Percentiles rank a stretch among this genome's conserved stretches.
These are phyloP conservation scores for Oreotrochilus melanogaster DNA, from an alignment of 2,113 vertebrate species.

Conservation along the genomic window DNA sequence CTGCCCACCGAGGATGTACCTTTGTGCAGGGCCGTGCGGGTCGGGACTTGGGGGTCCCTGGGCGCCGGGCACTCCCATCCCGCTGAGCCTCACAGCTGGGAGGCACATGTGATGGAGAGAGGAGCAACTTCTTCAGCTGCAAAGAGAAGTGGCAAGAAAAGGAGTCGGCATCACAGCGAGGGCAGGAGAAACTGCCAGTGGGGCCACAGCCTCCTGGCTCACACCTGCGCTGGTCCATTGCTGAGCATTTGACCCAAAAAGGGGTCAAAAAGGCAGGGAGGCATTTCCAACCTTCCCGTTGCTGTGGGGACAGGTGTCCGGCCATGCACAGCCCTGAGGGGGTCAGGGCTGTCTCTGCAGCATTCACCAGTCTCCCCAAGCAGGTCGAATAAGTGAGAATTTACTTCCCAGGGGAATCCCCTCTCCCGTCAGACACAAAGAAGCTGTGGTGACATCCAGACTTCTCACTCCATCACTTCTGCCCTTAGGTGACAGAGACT, in stretches of 20 bases:
- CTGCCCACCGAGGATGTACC: slow-evolving; percentile 72
- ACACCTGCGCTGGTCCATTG: fast-evolving
- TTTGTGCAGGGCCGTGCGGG: slow-evolving; percentile 83
- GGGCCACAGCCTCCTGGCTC: neutral
- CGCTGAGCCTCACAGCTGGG: slow-evolving; percentile 82
- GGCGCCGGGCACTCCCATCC: slow-evolving; percentile 82
- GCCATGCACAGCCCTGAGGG: neutral
- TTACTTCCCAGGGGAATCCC: neutral
- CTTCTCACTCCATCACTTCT: neutral
- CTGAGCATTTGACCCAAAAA: neutral
- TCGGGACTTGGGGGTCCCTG: slow-evolving; percentile 82
- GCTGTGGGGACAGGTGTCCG: neutral
- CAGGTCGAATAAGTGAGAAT: neutral
- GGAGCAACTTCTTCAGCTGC: slow-evolving; percentile 92
- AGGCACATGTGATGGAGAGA: slow-evolving; percentile 88
- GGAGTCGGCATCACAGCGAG: slow-evolving; percentile 23
- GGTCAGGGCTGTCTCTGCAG: neutral
- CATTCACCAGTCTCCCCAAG: neutral
- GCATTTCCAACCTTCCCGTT: neutral
- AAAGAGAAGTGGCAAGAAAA: slow-evolving; percentile 59
- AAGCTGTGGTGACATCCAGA: neutral
- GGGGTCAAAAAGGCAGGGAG: neutral
- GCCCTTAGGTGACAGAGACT: neutral
- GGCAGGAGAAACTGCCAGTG: fast-evolving
- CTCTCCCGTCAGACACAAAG: neutral